Conservation (phyloP, 1,140 invertebrate genomes). For the Papilio xuthus region DNA sequence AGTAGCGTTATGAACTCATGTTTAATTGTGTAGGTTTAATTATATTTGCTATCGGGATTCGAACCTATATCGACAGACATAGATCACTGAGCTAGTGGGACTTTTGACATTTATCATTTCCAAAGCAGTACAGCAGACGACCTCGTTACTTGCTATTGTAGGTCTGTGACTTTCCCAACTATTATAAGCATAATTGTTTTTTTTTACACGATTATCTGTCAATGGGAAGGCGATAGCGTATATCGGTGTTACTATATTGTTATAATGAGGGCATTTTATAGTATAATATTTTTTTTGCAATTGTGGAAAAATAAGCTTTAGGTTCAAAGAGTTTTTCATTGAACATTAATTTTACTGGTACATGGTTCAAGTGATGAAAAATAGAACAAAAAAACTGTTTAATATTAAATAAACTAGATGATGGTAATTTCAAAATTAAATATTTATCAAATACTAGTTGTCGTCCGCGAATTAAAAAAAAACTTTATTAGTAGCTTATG, state of each 20-base stretch:
- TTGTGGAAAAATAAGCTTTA: neutral
- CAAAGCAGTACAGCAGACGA: conserved; percentile 45
- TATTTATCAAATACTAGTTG: too few relatives aligned
- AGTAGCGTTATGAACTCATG: too few relatives aligned
- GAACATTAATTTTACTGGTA: too few relatives aligned
- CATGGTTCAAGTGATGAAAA: too few relatives aligned
- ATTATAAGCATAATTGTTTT: conserved; percentile 40
- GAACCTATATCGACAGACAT: neutral
- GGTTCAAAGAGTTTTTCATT: neutral
- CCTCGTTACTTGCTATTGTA: conserved; percentile 58
- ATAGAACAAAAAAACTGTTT: neutral
- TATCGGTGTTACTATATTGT: neutral
- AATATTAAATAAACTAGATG: too few relatives aligned
- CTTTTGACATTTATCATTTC: neutral
- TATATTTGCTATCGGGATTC: neutral
- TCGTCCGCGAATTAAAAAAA: too few relatives aligned
- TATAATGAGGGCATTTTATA: conserved; percentile 11
- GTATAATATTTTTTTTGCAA: neutral
- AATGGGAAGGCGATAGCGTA: conserved; percentile 9
- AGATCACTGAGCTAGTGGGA: neutral
- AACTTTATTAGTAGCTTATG: too few relatives aligned
- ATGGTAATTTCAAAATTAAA: too few relatives aligned
- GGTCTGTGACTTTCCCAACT: conserved; percentile 58
- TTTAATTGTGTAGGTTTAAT: too few relatives aligned
- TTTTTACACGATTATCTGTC: conserved; percentile 34